Percentiles rank a stretch among this genome's conserved stretches.
These are phyloP conservation scores for Dendroctonus valens DNA, from an alignment of 1,140 invertebrate genomes.

Conservation along the genomic window DNA sequence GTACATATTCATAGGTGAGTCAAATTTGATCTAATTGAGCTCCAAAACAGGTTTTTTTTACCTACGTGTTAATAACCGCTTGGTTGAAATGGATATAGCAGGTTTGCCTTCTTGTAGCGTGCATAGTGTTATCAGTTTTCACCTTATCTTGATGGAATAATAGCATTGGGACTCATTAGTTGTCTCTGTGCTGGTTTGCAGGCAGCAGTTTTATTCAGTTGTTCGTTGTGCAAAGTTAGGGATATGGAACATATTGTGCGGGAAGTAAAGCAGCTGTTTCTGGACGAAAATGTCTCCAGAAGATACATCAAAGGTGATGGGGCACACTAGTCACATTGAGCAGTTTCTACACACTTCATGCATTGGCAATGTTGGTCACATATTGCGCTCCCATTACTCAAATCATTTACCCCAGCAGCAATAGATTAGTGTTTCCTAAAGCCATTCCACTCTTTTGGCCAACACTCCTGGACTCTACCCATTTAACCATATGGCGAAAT, in stretches of 20 bases:
- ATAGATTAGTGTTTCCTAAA: neutral
- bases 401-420: neutral
- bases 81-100: neutral
- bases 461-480: neutral
- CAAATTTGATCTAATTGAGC: slow-evolving; percentile 22
- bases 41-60: slow-evolving; percentile 25
- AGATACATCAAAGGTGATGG: slow-evolving; percentile 9
- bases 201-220: neutral
- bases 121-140: slow-evolving; percentile 2
- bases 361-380: neutral
- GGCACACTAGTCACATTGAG: neutral
- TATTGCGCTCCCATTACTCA: neutral
- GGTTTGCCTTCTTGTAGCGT: neutral
- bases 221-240: neutral
- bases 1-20: slow-evolving; percentile 82
- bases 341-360: neutral
- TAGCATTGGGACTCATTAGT: neutral
- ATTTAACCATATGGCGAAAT: neutral
- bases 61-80: neutral
- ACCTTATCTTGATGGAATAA: slow-evolving; percentile 1
- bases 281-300: slow-evolving; percentile 10
- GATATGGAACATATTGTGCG: neutral
- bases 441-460: neutral
- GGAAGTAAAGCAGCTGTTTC: slow-evolving; percentile 2
- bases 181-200: neutral